phyloP scores from a whole-genome alignment of 2,797 vertebrate species.

The Characodon lateralis region DNA sequence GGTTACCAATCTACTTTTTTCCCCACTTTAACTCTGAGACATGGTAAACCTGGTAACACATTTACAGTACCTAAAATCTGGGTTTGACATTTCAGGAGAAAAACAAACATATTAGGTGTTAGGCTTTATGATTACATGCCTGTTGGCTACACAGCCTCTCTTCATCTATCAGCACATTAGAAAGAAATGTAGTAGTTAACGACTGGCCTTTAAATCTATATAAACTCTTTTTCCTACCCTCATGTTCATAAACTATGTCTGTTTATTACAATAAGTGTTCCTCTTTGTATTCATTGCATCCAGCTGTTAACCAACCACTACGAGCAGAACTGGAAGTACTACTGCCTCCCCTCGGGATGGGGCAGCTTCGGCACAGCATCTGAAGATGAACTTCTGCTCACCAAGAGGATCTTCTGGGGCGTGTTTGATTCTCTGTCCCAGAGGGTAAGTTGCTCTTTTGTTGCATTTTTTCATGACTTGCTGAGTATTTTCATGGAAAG shows the following conservation, averaged over 20 bases:
- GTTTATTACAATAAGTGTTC: background rate
- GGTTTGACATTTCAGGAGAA: conserved; percentile 22
- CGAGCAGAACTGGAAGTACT: conserved; percentile 98
- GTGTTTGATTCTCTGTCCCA: conserved; percentile 97
- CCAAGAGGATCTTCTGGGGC: conserved; percentile 99
- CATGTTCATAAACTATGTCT: conserved; percentile 5
- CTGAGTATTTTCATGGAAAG: background rate
- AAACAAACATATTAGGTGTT: conserved; percentile 36
- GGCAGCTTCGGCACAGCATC: conserved; percentile 92
- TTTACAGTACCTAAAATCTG: conserved; percentile 42
- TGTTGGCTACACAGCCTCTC: conserved; percentile 47
- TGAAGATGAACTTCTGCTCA: conserved; percentile 95
- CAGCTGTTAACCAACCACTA: conserved; percentile 97
- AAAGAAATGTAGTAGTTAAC: conserved; percentile 48
- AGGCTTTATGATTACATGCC: conserved; percentile 53
- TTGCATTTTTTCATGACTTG: background rate
- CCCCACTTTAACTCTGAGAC: background rate
- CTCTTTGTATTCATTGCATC: background rate
- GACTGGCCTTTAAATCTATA: conserved; percentile 31
- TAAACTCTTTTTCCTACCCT: conserved; percentile 26
- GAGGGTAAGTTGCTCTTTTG: conserved; percentile 82
- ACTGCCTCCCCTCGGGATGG: conserved; percentile 95
- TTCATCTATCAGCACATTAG: conserved; percentile 46
- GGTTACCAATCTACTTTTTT: conserved; percentile 8
- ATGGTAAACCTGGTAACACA: conserved; percentile 6